Evolutionary conservation across 2,797 vertebrate genomes (phyloP), one percentile per base, ranked within the genome.

Genomic region (Gymnodraco acuticeps): DNA sequence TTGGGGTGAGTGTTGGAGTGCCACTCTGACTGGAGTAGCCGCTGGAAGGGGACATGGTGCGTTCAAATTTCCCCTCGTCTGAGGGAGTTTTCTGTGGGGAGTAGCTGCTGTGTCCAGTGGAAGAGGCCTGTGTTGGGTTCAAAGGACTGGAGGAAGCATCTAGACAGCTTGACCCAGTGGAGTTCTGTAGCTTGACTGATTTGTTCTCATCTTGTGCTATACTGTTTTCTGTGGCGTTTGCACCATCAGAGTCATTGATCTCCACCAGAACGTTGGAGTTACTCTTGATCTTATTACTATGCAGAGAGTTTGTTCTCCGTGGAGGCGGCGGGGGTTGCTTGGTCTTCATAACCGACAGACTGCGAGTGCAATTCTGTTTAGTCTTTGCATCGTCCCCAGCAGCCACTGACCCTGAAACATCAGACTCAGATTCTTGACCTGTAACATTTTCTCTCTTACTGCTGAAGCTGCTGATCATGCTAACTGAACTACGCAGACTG

Each of bases 1-100:
- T 97, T 46, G 95, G 86, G 50, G 96, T 96, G 74, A 98, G 94
- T 0, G 97, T 98, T 8, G 98, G 98, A 0, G 98, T 99, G 50
- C 97, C 98, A 10, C 97, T 99, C 92, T 99, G 98, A 90, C 98
- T 99, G 1, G 98, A 99, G 85, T 99, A 99, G 33, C 98, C 98
- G 19, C 98, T 99, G 66, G 98, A 99, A 14, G 98, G 98, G 14
- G 98, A 99, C 89, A 99, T 93, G 50, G 98, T 99, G 87, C 97
- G 95, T 87, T 98, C 97, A 81, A 96, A 96, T 81, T 94, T 95
- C 53, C 80, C 92, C 20, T 87, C 92, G 61, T 92, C 94, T 1
- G 92, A 91, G 10, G 84, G 75, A 48, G 80, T 75, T 84, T 94
- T 95, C 75, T 92, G 90, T 55, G 92, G 91, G 33, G 88, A 93